These are phyloP conservation scores for Chaetops frenatus DNA, from an alignment of 2,113 vertebrate species.

Conservation along the genomic window DNA sequence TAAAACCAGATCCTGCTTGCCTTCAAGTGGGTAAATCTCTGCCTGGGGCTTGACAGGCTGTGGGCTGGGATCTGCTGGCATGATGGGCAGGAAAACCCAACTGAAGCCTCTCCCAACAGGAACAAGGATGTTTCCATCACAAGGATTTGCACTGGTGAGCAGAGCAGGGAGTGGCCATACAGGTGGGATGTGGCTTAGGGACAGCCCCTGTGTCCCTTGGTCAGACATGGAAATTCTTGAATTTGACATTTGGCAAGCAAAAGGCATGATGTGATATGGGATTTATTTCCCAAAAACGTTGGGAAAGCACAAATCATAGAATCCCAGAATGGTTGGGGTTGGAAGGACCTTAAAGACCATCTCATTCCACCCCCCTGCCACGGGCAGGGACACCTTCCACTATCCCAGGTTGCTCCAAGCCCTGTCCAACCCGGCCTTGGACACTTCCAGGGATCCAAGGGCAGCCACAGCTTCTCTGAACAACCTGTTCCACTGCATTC, in stretches of 20 bases:
- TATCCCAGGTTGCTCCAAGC: neutral
- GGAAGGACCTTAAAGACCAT: neutral
- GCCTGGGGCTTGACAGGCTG: neutral
- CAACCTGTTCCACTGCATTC: neutral
- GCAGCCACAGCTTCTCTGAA: neutral
- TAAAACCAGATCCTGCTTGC: neutral
- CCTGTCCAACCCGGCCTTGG: fast-evolving
- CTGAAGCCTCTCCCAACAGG: neutral
- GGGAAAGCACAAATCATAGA: neutral
- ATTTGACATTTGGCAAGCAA: neutral
- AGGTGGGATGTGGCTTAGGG: neutral
- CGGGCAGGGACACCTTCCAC: neutral
- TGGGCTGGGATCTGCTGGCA: neutral
- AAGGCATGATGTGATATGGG: neutral
- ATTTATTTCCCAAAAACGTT: neutral
- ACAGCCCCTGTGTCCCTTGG: neutral
- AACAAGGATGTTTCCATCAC: neutral
- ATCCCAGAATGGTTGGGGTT: neutral
- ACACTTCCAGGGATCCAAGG: neutral
- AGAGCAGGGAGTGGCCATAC: neutral
- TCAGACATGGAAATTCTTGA: neutral
- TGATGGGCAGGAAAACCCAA: neutral
- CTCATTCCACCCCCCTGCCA: neutral
- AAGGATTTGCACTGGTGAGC: neutral
- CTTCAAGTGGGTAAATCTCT: neutral